Conservation (phyloP, 1,140 invertebrate genomes). For the Drosophila athabasca region DNA sequence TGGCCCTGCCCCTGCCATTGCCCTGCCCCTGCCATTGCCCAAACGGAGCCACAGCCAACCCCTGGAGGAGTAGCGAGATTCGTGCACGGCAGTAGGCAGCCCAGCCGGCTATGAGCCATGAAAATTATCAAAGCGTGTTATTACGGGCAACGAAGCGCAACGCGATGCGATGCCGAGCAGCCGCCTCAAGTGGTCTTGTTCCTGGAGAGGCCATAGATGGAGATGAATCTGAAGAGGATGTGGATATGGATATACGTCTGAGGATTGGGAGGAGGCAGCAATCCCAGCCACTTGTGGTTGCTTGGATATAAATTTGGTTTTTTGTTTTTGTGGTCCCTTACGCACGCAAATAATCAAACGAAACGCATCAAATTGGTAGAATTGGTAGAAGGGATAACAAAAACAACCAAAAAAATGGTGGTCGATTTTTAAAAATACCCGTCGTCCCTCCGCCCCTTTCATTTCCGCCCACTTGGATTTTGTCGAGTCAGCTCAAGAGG, state of each 20-base stretch:
- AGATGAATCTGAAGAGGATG: conserved; percentile 31
- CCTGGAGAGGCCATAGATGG: conserved; percentile 5
- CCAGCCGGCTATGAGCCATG: conserved; percentile 67
- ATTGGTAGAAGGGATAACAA: conserved; percentile 75
- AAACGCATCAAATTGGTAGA: conserved; percentile 77
- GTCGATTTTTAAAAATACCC: conserved; percentile 69
- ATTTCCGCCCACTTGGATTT: conserved; percentile 51
- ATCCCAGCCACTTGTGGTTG: conserved; percentile 69
- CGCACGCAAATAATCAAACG: conserved; percentile 79
- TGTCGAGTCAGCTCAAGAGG: conserved; percentile 52
- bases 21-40: too few relatives aligned
- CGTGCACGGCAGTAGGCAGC: conserved; percentile 58
- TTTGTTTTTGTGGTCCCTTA: conserved; percentile 51
- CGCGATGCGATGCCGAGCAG: conserved; percentile 15
- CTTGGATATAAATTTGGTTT: conserved; percentile 54
- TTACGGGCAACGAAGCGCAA: conserved; percentile 73
- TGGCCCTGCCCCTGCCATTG: too few relatives aligned
- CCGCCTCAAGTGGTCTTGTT: not conserved
- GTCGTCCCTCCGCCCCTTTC: conserved; percentile 5
- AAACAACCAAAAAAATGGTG: conserved; percentile 56
- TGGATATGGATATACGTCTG: conserved; percentile 11
- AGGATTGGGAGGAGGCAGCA: conserved; percentile 1
- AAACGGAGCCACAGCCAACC: too few relatives aligned
- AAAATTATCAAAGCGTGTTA: conserved; percentile 83
- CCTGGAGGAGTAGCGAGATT: conserved; percentile 12